Evolutionary conservation across 2,113 vertebrate genomes (phyloP).

Genomic region (Xenopus laevis): DNA sequence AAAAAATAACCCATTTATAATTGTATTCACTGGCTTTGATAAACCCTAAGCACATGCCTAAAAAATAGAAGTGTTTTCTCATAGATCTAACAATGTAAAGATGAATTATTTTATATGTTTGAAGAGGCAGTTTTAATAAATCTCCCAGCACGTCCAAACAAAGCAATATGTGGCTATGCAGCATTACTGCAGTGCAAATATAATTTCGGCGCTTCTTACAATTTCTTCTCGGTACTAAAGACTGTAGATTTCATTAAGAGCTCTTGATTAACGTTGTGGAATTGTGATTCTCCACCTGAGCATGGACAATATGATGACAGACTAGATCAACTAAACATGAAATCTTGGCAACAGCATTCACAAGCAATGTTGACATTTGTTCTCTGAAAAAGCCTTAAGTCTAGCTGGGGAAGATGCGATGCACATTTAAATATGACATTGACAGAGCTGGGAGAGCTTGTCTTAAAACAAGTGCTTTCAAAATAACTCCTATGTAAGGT

Average conservation of each 20-base stretch:
- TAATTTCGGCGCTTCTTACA: conserved; percentile 35
- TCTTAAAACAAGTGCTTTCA: not conserved
- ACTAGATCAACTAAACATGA: conserved; percentile 34
- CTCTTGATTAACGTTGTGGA: conserved; percentile 42
- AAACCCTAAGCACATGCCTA: not conserved
- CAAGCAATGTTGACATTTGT: conserved; percentile 39
- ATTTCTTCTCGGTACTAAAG: conserved; percentile 28
- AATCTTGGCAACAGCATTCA: conserved; percentile 35
- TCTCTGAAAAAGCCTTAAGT: conserved; percentile 31
- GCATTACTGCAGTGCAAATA: conserved; percentile 34
- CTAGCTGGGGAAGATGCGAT: conserved; percentile 13
- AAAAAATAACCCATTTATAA: not conserved
- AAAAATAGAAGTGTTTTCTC: conserved; percentile 8
- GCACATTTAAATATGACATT: conserved; percentile 26
- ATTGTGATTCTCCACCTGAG: conserved; percentile 39
- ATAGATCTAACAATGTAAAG: conserved; percentile 23
- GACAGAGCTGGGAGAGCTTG: conserved; percentile 6
- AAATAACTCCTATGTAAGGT: no score
- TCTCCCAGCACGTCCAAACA: conserved; percentile 23
- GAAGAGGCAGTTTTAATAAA: conserved; percentile 31
- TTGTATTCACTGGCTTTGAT: not conserved
- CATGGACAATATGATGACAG: conserved; percentile 40
- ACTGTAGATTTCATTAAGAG: conserved; percentile 42
- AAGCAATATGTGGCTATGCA: conserved; percentile 20
- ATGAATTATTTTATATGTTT: conserved; percentile 34